Base-by-base conservation (phyloP, 2,797 vertebrate species). In the Arrhamphus sclerolepis region DNA sequence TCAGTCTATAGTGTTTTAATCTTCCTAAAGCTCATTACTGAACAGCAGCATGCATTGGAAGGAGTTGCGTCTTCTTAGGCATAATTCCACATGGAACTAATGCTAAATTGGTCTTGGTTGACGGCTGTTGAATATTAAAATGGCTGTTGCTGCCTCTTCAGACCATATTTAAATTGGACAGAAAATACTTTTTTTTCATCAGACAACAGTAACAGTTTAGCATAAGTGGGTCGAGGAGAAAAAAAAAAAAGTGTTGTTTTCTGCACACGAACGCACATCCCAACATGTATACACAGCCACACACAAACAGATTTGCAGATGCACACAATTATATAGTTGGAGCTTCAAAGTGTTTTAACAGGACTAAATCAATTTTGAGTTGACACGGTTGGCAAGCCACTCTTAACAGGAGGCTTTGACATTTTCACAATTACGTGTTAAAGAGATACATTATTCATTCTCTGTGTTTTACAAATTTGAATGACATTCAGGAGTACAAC, bases 101-200 rank as follows among this genome's bases (percentile, higher is more conserved):
- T 91, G 90, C 89, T 92, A 93, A 93, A 94, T 94, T 93, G 91
- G 91, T 91, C 91, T 92, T 91, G 90, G 83, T 89, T 90, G 90
- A 92, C 89, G 88, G 89, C 86, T 90, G 90, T 91, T 90, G 91
- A 93, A 92, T 93, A 92, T 92, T 93, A 94, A 93, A 92, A 91
- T 88, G 84, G 85, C 84, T 83, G 87, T 87, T 90, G 83, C 82
- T 87, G 85, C 82, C 85, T 89, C 87, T 88, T 91, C 90, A 88
- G 88, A 91, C 90, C 88, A 84, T 87, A 90, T 90, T 91, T 92
- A 92, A 94, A 94, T 93, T 93, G 91, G 91, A 91, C 89, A 90
- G 90, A 91, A 92, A 89, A 89, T 63, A 87, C 72, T 85, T 84
- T 88, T 88, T 83, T 90, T 89, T 85, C 85, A 85, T 91, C 87